Evolutionary conservation across 2,797 vertebrate species (phyloP), one percentile per base, ranked within the genome.

Genomic region (Adrianichthys oophorus): DNA sequence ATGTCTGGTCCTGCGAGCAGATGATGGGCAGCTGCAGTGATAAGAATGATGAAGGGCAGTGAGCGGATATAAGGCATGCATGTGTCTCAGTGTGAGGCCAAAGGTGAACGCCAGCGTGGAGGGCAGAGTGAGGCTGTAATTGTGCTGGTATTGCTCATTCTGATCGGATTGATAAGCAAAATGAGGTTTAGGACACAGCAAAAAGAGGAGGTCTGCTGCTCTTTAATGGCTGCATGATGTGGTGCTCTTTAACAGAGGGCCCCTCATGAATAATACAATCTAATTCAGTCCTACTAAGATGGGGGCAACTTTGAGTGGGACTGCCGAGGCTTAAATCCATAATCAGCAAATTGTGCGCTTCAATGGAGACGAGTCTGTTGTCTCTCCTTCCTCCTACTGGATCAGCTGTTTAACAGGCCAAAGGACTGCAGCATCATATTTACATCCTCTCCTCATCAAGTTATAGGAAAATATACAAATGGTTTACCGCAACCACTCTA

Each of bases 201-300:
- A 26, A 18, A 41, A 15, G 37, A 53, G 56, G 48, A 59, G 50
- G 68, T 56, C 56, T 41, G 61, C 49, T 41, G 26, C 61, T 57
- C 63, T 87, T 82, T 86, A 86, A 88, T 87, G 82, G 81, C 76
- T 50, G 57, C 8, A 61, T 41, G 59, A 64, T 29, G 72, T 72
- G 59, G 41, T 43, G 51, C 68, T 82, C 73, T 71, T 82, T 70
- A 71, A 77, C 64, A 65, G 68, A 68, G 70, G 60, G 58, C 56
- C 71, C 66, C 65, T 73, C 77, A 84, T 92, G 76, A 91, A 91
- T 90, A 85, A 90, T 89, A 77, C 76, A 90, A 59, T 47, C 45
- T 59, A n/a, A 64, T 77, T 68, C 71, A 73, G 80, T 59, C 71
- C 49, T 48, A 51, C 68, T 56, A 64, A 70, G 65, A 71, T 14